These are phyloP conservation scores for Mercenaria mercenaria DNA, from an alignment of 1,140 invertebrate genomes.

Conservation along the genomic window DNA sequence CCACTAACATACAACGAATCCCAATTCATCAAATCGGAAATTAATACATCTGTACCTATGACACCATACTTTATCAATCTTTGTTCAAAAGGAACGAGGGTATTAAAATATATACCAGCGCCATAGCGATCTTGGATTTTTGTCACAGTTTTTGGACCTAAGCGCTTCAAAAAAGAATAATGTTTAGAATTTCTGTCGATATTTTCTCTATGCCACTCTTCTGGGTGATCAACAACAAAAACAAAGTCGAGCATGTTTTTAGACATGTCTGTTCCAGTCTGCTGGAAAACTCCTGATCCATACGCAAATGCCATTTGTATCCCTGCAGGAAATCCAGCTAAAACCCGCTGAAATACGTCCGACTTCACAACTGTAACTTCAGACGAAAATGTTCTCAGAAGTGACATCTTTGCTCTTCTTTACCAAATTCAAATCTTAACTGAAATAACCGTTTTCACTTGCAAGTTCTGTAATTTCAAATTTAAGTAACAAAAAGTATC, in stretches of 20 bases:
- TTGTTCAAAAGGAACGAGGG: slow-evolving; percentile 92
- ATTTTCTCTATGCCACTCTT: slow-evolving; percentile 95
- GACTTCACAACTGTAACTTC: neutral
- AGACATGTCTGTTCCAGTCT: slow-evolving; percentile 86
- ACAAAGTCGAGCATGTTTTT: slow-evolving; percentile 96
- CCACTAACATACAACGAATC: slow-evolving; percentile 96
- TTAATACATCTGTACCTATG: slow-evolving; percentile 92
- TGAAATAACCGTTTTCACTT: too few relatives aligned
- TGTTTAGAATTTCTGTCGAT: slow-evolving; percentile 93
- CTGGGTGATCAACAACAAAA: slow-evolving; percentile 95
- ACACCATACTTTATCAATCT: slow-evolving; percentile 98
- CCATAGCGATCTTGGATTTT: slow-evolving; percentile 93
- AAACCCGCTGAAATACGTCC: slow-evolving; percentile 73
- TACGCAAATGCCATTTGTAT: slow-evolving; percentile 93
- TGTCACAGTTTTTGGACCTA: slow-evolving; percentile 91
- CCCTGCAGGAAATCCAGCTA: slow-evolving; percentile 80
- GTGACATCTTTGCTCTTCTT: slow-evolving; percentile 29
- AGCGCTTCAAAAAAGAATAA: slow-evolving; percentile 93
- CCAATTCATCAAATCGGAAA: slow-evolving; percentile 97
- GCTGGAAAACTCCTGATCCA: slow-evolving; percentile 96
- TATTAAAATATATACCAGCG: slow-evolving; percentile 98
- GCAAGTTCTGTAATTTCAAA: too few relatives aligned
- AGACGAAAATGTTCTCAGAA: neutral
- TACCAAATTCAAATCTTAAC: too few relatives aligned
- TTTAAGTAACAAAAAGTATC: too few relatives aligned